phyloP scores from a whole-genome alignment of 2,113 vertebrate genomes.

The Paratilapia polleni region DNA sequence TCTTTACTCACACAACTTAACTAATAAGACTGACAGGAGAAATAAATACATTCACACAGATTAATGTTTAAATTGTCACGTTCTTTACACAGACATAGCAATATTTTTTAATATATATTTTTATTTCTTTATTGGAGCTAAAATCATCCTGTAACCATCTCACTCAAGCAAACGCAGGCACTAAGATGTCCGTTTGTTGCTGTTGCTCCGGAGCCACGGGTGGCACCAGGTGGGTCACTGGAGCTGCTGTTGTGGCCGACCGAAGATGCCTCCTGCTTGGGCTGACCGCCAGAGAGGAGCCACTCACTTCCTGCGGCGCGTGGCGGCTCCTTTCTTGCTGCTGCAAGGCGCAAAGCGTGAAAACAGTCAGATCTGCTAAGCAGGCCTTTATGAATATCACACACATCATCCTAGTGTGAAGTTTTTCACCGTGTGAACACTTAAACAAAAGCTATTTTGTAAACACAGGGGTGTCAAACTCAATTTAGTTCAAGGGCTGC shows the following conservation, averaged over 20 bases:
- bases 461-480: background rate
- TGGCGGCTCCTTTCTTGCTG: constrained; percentile 94
- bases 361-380: constrained; percentile 18
- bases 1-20: background rate
- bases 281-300: background rate
- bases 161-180: constrained; percentile 16
- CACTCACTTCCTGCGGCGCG: constrained; percentile 93
- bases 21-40: background rate
- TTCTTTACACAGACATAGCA: constrained; percentile 52
- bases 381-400: background rate
- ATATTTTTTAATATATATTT: background rate
- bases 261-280: constrained; percentile 16
- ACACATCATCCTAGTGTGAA: background rate
- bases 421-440: background rate
- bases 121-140: constrained; percentile 29
- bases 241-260: background rate
- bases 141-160: constrained; percentile 29
- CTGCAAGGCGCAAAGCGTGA: constrained; percentile 74
- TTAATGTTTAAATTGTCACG: constrained; percentile 46
- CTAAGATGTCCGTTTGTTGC: constrained; percentile 15
- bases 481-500: background rate
- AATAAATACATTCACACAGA: background rate
- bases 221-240: background rate
- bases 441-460: background rate
- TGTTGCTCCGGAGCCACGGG: background rate